Conservation (phyloP, 2,113 vertebrate genomes). For the Ploceus nigricollis region DNA sequence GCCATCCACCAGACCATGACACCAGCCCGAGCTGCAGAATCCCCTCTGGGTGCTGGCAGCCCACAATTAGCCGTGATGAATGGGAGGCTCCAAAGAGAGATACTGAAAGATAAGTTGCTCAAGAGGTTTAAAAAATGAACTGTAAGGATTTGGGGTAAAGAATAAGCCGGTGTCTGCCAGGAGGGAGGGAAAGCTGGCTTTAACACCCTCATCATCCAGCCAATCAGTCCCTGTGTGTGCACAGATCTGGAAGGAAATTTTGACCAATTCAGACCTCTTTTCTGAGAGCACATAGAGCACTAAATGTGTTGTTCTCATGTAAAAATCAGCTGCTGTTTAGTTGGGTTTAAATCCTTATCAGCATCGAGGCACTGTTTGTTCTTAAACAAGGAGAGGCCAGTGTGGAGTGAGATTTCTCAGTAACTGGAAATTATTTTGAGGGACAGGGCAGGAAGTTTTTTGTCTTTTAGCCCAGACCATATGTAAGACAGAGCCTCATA, state of each 20-base stretch:
- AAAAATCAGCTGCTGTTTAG: background rate
- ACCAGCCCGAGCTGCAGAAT: background rate
- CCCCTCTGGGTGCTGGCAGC: conserved; percentile 30
- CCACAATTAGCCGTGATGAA: background rate
- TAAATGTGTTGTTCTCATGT: background rate
- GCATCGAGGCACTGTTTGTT: background rate
- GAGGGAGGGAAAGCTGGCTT: background rate
- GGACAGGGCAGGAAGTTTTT: background rate
- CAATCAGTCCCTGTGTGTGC: background rate
- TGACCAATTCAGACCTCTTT: background rate
- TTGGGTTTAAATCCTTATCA: background rate
- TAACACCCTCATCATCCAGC: background rate
- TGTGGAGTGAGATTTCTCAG: background rate
- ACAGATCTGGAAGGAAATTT: background rate
- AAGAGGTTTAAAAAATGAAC: background rate
- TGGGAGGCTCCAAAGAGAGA: conserved; percentile 9
- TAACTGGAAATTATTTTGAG: background rate
- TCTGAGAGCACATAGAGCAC: background rate
- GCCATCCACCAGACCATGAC: conserved; percentile 48
- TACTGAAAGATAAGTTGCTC: conserved; percentile 13
- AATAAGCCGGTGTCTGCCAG: background rate
- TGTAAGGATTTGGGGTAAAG: background rate
- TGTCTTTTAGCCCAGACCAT: background rate
- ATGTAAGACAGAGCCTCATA: background rate
- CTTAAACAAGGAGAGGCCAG: background rate